Evolutionary conservation across 2,113 vertebrate genomes (phyloP), one percentile per base, ranked within the genome.

Genomic region (Festucalex cinctus): DNA sequence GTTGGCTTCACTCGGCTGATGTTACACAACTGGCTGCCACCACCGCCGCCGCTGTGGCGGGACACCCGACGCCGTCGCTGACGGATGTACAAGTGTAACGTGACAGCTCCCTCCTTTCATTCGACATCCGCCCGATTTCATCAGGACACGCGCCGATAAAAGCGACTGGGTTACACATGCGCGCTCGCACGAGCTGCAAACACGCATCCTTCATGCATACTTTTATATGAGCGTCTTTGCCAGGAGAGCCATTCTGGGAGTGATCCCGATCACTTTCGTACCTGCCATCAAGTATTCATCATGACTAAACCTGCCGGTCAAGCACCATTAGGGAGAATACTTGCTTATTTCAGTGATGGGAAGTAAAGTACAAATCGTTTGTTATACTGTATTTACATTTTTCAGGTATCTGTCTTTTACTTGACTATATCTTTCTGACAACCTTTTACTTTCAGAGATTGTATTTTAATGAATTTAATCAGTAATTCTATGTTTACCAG

Each of bases 81-180:
- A 79, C 88, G 85, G 86, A 90, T 89, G 87, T 89, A 89, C 87
- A 89, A 88, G 90, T 90, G 90, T 92, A 89, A 89, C 83, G 87
- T 86, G 87, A 91, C 90, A 89, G 82, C 84, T 83, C 73, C 63
- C 79, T 87, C 85, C 89, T 90, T 87, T 86, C 84, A 86, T 79
- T 80, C 83, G 81, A 82, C 85, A 85, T 81, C 80, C 67, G 28
- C 68, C 82, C 74, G 71, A 85, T 79, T 75, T 74, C 44, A 54
- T 78, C 67, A 49, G 63, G 28, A 57, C 71, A 71, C 73, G 65
- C 62, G 12, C 61, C 14, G 80, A 75, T 60, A 65, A 80, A 82
- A 77, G 74, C 78, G 73, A 68, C 82, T 87, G 74, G n/a, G 77
- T 88, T 85, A 83, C 84, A 84, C 58, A 10, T 0, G n/a, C 59